Conservation (phyloP, 2,113 vertebrate genomes). For the Zeus faber region DNA sequence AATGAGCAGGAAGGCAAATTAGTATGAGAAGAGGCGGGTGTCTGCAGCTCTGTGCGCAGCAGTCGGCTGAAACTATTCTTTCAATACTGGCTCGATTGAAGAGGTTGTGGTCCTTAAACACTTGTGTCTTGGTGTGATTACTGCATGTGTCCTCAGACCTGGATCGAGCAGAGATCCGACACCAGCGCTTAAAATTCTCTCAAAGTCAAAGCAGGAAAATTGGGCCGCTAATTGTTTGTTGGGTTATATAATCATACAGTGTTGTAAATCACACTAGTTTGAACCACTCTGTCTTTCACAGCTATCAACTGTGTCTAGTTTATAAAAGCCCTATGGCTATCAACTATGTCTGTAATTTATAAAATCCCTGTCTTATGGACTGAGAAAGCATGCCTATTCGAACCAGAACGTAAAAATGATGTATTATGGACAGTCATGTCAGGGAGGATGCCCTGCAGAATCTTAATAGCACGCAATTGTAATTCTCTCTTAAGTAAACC, state of each 20-base stretch:
- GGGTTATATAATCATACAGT: constrained; percentile 13
- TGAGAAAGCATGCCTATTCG: too few species aligned
- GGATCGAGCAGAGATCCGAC: background rate
- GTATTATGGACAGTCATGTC: constrained; percentile 26
- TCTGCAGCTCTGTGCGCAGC: background rate
- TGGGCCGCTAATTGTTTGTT: constrained; percentile 17
- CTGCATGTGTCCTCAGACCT: constrained; percentile 4
- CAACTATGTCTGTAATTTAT: background rate
- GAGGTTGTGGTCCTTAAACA: background rate
- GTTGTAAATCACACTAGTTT: constrained; percentile 21
- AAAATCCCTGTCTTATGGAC: background rate
- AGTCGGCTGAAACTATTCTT: too few species aligned
- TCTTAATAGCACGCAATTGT: constrained; percentile 22
- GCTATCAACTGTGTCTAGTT: too few species aligned
- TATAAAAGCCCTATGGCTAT: too few species aligned
- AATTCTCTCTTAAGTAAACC: constrained; percentile 33
- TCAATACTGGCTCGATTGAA: too few species aligned
- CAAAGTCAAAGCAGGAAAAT: constrained; percentile 8
- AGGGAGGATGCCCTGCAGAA: constrained; percentile 21
- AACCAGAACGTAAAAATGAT: constrained; percentile 15
- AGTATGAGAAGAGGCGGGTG: background rate
- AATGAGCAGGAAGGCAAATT: background rate
- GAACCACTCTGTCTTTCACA: constrained; percentile 10
- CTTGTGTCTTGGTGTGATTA: background rate
- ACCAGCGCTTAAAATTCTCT: background rate